phyloP scores from a whole-genome alignment of 2,113 vertebrate genomes.

The Neodontobutis hainanensis region DNA sequence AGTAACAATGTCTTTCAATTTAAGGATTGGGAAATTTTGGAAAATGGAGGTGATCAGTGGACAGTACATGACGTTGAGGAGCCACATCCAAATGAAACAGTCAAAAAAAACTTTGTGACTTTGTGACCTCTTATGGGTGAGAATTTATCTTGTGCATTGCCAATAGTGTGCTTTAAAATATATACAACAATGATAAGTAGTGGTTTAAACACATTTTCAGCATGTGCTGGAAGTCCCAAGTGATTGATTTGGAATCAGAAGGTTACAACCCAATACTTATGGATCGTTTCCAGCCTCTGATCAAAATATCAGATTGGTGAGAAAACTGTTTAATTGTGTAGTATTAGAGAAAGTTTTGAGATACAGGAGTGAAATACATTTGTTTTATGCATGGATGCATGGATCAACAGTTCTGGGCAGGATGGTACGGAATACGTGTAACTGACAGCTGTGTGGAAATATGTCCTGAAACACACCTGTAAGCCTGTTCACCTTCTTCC shows the following conservation, averaged over 20 bases:
- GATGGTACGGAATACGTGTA: conserved; percentile 89
- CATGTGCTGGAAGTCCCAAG: conserved; percentile 69
- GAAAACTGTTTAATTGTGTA: conserved; percentile 1
- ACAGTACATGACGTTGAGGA: conserved; percentile 18
- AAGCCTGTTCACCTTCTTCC: conserved; percentile 2
- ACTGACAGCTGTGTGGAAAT: conserved; percentile 89
- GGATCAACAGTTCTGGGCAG: conserved; percentile 89
- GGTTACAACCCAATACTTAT: conserved; percentile 72
- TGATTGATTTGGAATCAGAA: conserved; percentile 69
- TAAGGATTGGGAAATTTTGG: conserved; percentile 54
- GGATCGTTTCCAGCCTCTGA: conserved; percentile 72
- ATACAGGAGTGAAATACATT: conserved; percentile 86
- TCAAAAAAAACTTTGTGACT: conserved; percentile 73
- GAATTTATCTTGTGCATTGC: conserved; percentile 11
- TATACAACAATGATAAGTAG: background rate
- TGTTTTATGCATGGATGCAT: conserved; percentile 86
- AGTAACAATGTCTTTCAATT: conserved; percentile 1
- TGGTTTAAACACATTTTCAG: conserved; percentile 52
- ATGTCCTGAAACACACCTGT: conserved; percentile 49
- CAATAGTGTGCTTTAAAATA: background rate
- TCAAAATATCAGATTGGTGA: conserved; percentile 80
- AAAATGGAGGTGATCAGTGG: conserved; percentile 73
- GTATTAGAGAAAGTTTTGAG: background rate
- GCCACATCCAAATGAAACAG: conserved; percentile 55
- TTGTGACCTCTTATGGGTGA: conserved; percentile 77